Conservation (phyloP, 2,888 invertebrate genomes). For the Himalopsyche japonica region DNA sequence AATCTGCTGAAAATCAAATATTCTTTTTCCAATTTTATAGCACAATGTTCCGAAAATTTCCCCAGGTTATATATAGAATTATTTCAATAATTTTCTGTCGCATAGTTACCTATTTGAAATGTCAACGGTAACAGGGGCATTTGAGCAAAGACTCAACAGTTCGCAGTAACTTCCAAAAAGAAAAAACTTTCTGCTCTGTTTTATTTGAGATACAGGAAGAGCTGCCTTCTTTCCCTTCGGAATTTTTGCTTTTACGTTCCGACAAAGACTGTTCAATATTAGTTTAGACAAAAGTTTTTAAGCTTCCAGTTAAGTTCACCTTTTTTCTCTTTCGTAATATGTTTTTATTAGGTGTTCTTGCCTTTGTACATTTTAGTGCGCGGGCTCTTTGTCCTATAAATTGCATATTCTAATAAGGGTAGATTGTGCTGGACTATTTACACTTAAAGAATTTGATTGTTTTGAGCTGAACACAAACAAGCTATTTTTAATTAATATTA, state of each 20-base stretch:
- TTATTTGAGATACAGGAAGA: conserved; percentile 16
- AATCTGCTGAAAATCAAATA: too few species aligned
- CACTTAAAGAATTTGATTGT: too few species aligned
- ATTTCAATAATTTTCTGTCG: neutral
- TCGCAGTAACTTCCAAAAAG: conserved; percentile 18
- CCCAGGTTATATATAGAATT: neutral
- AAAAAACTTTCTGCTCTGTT: conserved; percentile 28
- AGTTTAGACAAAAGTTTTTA: conserved; percentile 34
- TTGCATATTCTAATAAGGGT: neutral
- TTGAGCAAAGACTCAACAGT: conserved; percentile 29
- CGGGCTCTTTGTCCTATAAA: neutral
- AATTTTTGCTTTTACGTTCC: conserved; percentile 26
- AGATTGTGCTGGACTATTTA: too few species aligned
- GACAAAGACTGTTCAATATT: conserved; percentile 35
- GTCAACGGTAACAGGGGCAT: neutral
- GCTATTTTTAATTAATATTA: too few species aligned
- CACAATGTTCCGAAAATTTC: neutral
- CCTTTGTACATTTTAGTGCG: neutral
- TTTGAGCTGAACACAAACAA: too few species aligned
- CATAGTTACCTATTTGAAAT: neutral
- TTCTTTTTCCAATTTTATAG: too few species aligned
- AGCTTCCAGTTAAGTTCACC: neutral
- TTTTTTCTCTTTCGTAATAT: neutral
- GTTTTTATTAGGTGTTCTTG: neutral
- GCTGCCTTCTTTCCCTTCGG: conserved; percentile 6